Conservation (phyloP, 1,140 invertebrate genomes). For the Ptiloglossa arizonensis region DNA sequence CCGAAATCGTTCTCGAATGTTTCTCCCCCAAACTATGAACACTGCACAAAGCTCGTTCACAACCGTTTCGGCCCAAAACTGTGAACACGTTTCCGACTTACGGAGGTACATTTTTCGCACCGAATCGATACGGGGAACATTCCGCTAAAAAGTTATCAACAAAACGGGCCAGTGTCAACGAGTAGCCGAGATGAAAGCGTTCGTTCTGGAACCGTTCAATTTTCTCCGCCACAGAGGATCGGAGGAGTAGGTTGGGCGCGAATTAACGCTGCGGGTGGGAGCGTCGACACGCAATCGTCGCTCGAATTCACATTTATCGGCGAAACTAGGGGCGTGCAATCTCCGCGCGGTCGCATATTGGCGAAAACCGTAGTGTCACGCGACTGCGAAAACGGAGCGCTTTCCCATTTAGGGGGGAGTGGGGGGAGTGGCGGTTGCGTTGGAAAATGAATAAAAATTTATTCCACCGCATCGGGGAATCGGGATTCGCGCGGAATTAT, state of each 20-base stretch:
- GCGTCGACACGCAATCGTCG: slow-evolving; percentile 38
- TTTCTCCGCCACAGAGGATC: slow-evolving; percentile 14
- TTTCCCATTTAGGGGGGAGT: slow-evolving; percentile 8
- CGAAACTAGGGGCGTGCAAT: not conserved
- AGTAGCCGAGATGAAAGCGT: too few species aligned
- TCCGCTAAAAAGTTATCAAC: too few species aligned
- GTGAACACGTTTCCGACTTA: too few species aligned
- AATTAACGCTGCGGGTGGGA: slow-evolving; percentile 30
- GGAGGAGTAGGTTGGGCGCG: slow-evolving; percentile 3
- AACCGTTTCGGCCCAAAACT: too few species aligned
- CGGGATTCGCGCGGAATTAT: slow-evolving; percentile 11
- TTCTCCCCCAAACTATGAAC: too few species aligned
- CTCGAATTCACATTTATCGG: slow-evolving; percentile 40
- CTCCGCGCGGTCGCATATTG: not conserved
- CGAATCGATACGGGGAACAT: too few species aligned
- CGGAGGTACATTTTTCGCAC: too few species aligned
- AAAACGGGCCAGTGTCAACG: too few species aligned
- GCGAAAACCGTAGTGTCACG: not conserved
- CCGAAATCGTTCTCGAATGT: too few species aligned
- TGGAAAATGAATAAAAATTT: slow-evolving; percentile 37
- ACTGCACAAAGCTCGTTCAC: too few species aligned
- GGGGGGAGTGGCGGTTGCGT: not conserved
- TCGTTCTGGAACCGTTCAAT: not conserved
- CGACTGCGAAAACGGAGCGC: not conserved
- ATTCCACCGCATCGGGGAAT: not conserved